phyloP scores from a whole-genome alignment of 2,797 vertebrate genomes.

The Erethizon dorsatum region DNA sequence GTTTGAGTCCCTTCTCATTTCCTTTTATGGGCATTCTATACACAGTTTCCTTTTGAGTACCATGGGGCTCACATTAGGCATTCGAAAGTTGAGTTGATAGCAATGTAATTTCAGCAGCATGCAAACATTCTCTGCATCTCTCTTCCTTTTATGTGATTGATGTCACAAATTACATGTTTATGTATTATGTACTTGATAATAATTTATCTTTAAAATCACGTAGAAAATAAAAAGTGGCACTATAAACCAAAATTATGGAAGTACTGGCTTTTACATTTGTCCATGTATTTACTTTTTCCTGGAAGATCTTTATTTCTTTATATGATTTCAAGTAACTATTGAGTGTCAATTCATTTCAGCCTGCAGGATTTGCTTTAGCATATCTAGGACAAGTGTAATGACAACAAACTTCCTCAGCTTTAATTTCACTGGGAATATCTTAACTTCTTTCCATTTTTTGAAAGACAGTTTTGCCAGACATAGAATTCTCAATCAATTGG shows the following conservation, averaged over 20 bases:
- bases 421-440: background rate
- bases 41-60: background rate
- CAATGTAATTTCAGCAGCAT: background rate
- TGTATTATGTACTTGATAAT: background rate
- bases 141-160: background rate
- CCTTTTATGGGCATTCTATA: background rate
- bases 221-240: background rate
- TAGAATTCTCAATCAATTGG: background rate
- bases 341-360: background rate
- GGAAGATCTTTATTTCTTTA: background rate
- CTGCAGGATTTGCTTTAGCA: background rate
- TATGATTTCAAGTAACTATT: background rate
- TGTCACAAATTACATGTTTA: background rate
- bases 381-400: background rate
- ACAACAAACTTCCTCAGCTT: background rate
- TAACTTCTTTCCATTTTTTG: background rate
- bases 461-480: background rate
- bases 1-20: background rate
- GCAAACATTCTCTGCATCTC: background rate
- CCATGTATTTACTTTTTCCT: background rate
- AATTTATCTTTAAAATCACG: slow-evolving; percentile 2
- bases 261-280: slow-evolving; percentile 11
- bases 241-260: background rate
- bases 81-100: background rate
- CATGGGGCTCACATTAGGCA: background rate